Evolutionary conservation across 2,888 invertebrate genomes (phyloP).

Genomic region (Lingula anatina): DNA sequence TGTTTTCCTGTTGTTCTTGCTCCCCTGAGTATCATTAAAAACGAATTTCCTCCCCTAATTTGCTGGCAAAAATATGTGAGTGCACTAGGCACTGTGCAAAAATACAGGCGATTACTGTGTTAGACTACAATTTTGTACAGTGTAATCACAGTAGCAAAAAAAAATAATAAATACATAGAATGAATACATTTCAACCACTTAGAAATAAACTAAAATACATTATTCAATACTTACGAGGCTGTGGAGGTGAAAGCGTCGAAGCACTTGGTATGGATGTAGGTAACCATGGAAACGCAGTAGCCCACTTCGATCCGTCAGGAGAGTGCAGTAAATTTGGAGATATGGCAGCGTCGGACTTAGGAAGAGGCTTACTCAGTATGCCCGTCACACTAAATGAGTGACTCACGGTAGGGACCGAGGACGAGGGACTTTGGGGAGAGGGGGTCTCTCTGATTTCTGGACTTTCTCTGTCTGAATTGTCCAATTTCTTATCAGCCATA

Average conservation of each 20-base stretch:
- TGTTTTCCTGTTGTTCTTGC: no score
- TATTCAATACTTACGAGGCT: slow-evolving; percentile 21
- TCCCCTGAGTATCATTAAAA: no score
- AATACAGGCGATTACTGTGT: no score
- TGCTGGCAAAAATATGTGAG: no score
- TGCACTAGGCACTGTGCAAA: no score
- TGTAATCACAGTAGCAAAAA: no score
- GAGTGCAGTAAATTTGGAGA: not conserved
- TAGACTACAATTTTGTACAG: no score
- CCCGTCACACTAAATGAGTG: slow-evolving; percentile 23
- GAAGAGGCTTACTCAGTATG: slow-evolving; percentile 15
- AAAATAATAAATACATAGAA: no score
- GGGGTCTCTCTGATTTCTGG: no score
- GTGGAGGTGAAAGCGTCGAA: slow-evolving; percentile 24
- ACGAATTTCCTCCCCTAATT: no score
- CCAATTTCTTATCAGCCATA: slow-evolving; percentile 11
- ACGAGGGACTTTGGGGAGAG: slow-evolving; percentile 9
- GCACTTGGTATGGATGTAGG: slow-evolving; percentile 17
- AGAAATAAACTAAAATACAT: not conserved
- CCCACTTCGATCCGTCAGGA: slow-evolving; percentile 1
- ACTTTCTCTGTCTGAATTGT: no score
- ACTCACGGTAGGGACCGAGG: slow-evolving; percentile 11
- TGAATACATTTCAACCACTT: not conserved
- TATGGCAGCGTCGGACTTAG: slow-evolving; percentile 2
- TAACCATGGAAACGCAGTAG: slow-evolving; percentile 20